Conservation (phyloP, 1,140 invertebrate genomes). For the Euglossa dilemma region DNA sequence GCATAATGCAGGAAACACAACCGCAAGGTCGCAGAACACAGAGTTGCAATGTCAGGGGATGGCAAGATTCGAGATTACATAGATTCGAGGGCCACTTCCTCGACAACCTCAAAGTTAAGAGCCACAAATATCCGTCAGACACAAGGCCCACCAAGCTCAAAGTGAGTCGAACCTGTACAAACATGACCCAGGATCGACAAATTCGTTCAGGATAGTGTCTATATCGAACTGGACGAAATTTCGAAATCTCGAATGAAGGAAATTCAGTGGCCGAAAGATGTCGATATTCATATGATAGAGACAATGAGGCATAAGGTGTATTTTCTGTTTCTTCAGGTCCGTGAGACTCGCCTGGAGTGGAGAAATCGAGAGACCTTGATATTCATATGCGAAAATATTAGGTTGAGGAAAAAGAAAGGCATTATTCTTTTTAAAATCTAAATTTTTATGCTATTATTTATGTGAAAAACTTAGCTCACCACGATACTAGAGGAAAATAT, state of each 20-base stretch:
- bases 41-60: neutral
- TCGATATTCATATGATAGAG: too few species aligned
- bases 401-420: too few species aligned
- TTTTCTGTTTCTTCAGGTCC: neutral
- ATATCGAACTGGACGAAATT: neutral
- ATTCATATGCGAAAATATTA: too few species aligned
- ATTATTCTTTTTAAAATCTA: too few species aligned
- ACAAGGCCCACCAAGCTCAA: neutral
- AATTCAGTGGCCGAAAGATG: too few species aligned
- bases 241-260: too few species aligned
- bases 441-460: too few species aligned
- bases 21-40: neutral
- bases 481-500: too few species aligned
- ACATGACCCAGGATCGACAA: neutral
- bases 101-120: neutral
- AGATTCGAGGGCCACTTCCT: neutral
- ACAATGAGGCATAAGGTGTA: too few species aligned
- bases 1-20: too few species aligned
- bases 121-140: neutral
- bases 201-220: neutral
- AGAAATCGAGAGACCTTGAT: neutral
- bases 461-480: too few species aligned
- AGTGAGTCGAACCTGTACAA: neutral
- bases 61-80: neutral
- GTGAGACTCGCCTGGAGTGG: neutral